Base-by-base conservation (phyloP, 2,888 invertebrate species). In the Flabesymbios commensalis region DNA sequence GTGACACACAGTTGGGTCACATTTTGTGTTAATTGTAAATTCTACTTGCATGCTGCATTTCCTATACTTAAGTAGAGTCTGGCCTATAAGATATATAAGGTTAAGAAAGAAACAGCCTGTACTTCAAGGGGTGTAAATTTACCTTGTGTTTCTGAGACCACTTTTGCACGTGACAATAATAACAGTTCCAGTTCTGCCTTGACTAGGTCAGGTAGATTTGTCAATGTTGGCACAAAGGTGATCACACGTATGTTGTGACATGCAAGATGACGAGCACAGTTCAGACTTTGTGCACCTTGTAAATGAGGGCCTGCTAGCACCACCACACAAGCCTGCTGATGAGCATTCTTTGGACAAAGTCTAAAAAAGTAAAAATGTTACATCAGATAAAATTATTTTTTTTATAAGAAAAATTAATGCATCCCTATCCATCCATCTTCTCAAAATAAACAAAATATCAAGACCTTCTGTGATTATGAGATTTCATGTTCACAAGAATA, bases 321-420 rank as follows among this genome's bases (percentile, higher is more conserved):
- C 58, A 90, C 90, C 52, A 92, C 91, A 49, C 87, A 87, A 57
- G 94, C 94, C 86, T 89, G 87, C 84, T 94, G 94, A 84, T 94
- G 94, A 65, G 89, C 89, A 83, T 94, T 94, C 74, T 90, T 88
- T 48, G 93, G 54, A 26, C 51, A 47, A 26, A 64, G 61, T 41
- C 64, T 64, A 17, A 14, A 32, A 7, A 31, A 33, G 26, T n/a
- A n/a, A 52, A n/a, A 31, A 10, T 14, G 4, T 14, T 7, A 22
- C 7, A 5, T 17, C 10, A 54, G 14, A 7, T 7, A 41, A 41
- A 43, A 54, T 22, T 32, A 7, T 32, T 10, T n/a, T 22, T 7
- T 14, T 14, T 36, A 53, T 7, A 51, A 10, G 10, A 19, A 14
- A 51, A 29, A 17, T 19, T 10, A 14, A 26, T 14, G 26, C 29